phyloP scores from a whole-genome alignment of 2,797 vertebrate genomes.

The Fistularia commersonii region DNA sequence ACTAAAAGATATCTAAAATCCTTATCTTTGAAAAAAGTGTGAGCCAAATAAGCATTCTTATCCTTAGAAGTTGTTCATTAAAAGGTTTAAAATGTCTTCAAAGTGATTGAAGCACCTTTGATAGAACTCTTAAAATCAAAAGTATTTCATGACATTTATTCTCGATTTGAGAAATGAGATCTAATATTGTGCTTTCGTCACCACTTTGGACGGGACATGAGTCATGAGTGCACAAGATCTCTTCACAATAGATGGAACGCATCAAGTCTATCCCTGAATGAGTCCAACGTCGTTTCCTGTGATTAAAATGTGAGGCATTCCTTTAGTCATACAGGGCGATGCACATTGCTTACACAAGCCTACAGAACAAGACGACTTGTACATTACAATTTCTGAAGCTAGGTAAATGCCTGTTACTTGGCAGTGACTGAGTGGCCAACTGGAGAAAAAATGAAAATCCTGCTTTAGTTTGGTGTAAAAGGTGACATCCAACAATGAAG shows the following conservation, averaged over 20 bases:
- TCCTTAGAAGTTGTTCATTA: too few relatives aligned
- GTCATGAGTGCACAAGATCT: not conserved
- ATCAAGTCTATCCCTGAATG: slow-evolving; percentile 1
- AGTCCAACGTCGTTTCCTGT: not conserved
- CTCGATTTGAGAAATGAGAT: too few relatives aligned
- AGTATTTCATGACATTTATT: not conserved
- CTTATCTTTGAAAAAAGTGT: too few relatives aligned
- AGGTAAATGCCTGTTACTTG: not conserved
- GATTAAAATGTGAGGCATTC: not conserved
- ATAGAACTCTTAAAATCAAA: too few relatives aligned
- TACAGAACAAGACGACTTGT: not conserved
- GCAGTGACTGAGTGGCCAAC: not conserved
- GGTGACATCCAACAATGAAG: slow-evolving; percentile 19
- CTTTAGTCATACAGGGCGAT: not conserved
- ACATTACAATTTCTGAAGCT: not conserved
- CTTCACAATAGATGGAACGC: not conserved
- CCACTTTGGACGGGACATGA: too few relatives aligned
- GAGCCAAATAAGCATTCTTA: too few relatives aligned
- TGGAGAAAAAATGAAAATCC: slow-evolving; percentile 1
- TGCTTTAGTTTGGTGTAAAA: slow-evolving; percentile 1
- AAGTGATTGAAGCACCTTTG: too few relatives aligned
- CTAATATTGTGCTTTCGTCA: not conserved
- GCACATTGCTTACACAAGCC: slow-evolving; percentile 12
- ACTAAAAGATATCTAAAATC: too few relatives aligned
- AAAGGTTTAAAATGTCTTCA: too few relatives aligned